These are phyloP conservation scores for Dissostichus mawsoni DNA, from an alignment of 2,113 vertebrate genomes.

Conservation along the genomic window DNA sequence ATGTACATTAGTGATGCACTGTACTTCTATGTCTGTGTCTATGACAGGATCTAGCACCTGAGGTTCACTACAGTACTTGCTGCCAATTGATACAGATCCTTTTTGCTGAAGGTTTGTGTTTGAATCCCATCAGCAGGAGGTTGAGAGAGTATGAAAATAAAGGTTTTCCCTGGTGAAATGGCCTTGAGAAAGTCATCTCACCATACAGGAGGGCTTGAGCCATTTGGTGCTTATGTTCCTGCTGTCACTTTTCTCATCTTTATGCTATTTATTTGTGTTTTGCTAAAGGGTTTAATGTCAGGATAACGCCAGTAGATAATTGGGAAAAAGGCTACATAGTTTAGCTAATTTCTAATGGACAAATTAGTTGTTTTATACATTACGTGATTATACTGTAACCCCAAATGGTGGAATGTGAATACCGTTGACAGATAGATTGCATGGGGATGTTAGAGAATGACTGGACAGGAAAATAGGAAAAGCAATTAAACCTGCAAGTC, in stretches of 20 bases:
- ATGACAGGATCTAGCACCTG: not conserved
- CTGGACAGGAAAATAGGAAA: conserved; percentile 34
- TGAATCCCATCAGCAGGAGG: not conserved
- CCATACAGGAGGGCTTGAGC: not conserved
- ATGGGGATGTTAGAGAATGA: conserved; percentile 26
- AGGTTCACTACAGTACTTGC: not conserved
- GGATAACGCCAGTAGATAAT: not conserved
- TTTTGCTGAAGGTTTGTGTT: not conserved
- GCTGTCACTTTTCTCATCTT: not conserved
- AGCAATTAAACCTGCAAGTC: conserved; percentile 55
- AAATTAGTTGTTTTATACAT: no score
- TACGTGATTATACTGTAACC: not conserved
- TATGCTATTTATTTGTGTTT: not conserved
- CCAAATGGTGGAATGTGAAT: not conserved
- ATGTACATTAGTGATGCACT: not conserved
- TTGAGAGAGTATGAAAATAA: not conserved
- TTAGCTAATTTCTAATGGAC: no score
- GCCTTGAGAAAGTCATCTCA: not conserved
- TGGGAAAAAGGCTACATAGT: not conserved
- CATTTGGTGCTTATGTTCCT: not conserved
- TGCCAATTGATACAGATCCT: not conserved
- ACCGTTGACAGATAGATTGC: conserved; percentile 8
- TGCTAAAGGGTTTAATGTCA: not conserved
- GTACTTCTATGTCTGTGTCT: not conserved
- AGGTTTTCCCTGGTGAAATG: not conserved